Percentiles rank a stretch among this genome's conserved stretches.
Conservation (phyloP, 2,888 invertebrate genomes). For the Cataglyphis altisquamis region DNA sequence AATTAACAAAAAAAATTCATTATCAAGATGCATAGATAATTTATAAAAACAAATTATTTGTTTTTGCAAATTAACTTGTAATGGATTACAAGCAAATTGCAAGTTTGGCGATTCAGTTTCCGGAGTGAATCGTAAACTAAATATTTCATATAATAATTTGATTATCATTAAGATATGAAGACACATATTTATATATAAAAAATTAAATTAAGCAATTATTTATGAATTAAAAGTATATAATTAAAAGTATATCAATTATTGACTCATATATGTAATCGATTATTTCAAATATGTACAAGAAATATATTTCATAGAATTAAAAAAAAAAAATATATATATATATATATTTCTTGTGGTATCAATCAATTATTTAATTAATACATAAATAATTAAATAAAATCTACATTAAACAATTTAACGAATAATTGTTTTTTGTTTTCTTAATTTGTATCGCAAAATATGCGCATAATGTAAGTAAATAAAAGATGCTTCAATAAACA, state of each 20-base stretch:
- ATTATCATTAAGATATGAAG: background rate
- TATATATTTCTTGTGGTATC: background rate
- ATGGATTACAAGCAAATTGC: background rate
- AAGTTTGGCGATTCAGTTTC: background rate
- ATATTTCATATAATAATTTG: background rate
- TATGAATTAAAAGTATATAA: background rate
- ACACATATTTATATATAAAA: background rate
- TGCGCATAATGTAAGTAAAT: background rate
- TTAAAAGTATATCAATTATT: background rate
- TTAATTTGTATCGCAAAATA: background rate
- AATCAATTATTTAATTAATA: background rate
- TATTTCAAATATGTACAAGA: background rate
- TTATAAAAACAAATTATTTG: background rate
- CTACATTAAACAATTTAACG: background rate
- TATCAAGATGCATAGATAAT: background rate
- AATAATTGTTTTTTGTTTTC: background rate
- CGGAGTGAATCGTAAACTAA: background rate
- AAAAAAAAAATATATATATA: background rate
- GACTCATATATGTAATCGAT: background rate
- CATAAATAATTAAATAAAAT: background rate
- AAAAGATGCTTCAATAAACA: background rate
- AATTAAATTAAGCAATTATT: background rate
- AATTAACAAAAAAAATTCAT: background rate
- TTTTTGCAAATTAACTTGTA: background rate
- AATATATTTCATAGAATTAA: slow-evolving; percentile 11